A percentile compares a stretch with the other conserved stretches of the same genome.
These are phyloP conservation scores for Bimastos eiseni DNA, from an alignment of 2,888 invertebrate genomes.

Conservation along the genomic window DNA sequence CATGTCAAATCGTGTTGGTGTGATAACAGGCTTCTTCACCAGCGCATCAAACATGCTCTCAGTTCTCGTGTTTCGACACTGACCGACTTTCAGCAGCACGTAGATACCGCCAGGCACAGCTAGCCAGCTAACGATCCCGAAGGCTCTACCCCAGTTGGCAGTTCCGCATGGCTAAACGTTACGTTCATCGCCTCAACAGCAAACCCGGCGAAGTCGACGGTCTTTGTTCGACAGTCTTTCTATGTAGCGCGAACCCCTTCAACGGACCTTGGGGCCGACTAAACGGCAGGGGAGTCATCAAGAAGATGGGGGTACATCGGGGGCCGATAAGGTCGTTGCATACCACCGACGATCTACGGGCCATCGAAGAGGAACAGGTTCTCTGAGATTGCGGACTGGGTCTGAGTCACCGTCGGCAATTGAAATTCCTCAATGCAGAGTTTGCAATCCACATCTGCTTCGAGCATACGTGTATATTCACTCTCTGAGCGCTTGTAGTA, in stretches of 20 bases:
- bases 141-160: background rate
- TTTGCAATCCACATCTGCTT: slow-evolving; percentile 3
- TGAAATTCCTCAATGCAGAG: background rate
- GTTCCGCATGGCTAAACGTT: background rate
- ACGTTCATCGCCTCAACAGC: background rate
- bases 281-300: background rate
- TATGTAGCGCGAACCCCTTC: background rate
- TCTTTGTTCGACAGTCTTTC: background rate
- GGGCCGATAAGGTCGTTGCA: background rate
- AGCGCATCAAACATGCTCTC: background rate
- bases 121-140: background rate
- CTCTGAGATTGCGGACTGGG: background rate
- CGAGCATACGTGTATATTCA: background rate
- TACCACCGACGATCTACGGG: background rate
- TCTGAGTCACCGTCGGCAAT: background rate
- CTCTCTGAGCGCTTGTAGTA: background rate
- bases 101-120: no score
- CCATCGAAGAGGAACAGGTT: background rate
- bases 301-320: background rate
- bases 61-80: background rate
- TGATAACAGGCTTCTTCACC: background rate
- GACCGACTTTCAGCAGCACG: background rate
- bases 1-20: background rate
- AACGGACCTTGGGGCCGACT: background rate
- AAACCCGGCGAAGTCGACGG: background rate